Evolutionary conservation across 1,140 invertebrate genomes (phyloP).

Genomic region (Heliconius hewitsoni): DNA sequence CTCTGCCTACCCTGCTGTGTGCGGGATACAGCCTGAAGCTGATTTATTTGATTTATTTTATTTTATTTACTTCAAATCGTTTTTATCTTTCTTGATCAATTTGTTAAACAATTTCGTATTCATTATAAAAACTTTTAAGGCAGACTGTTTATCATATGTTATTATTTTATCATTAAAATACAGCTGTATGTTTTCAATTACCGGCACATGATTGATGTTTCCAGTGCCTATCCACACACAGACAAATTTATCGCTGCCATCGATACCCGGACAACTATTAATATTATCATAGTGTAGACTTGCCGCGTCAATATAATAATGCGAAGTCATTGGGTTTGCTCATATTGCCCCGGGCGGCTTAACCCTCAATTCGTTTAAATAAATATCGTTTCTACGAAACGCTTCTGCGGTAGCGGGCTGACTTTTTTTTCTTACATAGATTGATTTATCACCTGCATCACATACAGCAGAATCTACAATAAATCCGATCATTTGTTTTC

Average conservation of each 20-base stretch:
- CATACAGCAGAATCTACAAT: not conserved
- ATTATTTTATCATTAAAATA: constrained; percentile 50
- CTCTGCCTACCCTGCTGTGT: too few relatives aligned
- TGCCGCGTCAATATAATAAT: constrained; percentile 52
- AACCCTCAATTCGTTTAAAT: constrained; percentile 64
- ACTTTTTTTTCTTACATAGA: constrained; percentile 5
- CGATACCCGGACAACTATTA: constrained; percentile 63
- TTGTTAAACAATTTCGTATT: not conserved
- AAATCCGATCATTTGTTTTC: constrained; percentile 18
- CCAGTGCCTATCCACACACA: constrained; percentile 58
- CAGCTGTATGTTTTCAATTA: constrained; percentile 73
- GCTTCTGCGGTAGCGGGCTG: constrained; percentile 43
- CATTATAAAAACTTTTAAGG: not conserved
- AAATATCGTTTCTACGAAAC: constrained; percentile 64
- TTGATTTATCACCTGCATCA: not conserved
- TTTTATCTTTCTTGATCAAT: not conserved
- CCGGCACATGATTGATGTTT: constrained; percentile 65
- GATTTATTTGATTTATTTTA: not conserved
- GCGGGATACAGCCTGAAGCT: too few relatives aligned
- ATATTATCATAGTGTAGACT: constrained; percentile 57
- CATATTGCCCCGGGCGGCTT: constrained; percentile 43
- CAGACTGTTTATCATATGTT: constrained; percentile 28
- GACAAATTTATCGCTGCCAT: constrained; percentile 70
- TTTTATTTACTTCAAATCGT: not conserved
- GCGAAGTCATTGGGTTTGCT: constrained; percentile 66